Base-by-base conservation (phyloP, 2,797 vertebrate species). In the Cottoperca gobio region DNA sequence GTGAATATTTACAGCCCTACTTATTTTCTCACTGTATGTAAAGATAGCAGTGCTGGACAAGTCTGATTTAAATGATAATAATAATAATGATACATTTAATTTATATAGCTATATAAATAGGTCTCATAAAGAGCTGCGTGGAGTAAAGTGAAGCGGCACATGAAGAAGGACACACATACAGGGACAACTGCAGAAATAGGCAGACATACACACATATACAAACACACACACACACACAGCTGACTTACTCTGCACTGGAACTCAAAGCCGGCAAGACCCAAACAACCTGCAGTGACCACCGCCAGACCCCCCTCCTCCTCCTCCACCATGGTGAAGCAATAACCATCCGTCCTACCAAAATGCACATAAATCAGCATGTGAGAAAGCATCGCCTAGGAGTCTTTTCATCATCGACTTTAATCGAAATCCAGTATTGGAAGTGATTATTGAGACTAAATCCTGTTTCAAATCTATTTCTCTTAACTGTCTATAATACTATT, bases 291-390 rank as follows among this genome's bases (percentile, higher is more conserved):
- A 6, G 96, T 97, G 70, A 96, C 85, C 2, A 96, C 87, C 8
- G 95, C 95, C 73, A 94, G 89, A 14, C 97, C 96, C 0, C 95
- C 95, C 28, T 99, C 97, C 71, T 98, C 96, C 86, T 99, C 96
- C 91, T 97, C 96, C 90, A 98, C 96, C 94, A 99, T 99, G 23
- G 97, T 97, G 93, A 99, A 99, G 92, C 98, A 99, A 82, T 96
- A 97, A 50, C 98, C 98, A 70, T 99, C 95, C 8, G 98, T 99
- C 92, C 98, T 99, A 81, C 31, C 37, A 48, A 78, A 76, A 77
- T 14, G 78, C n/a, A 86, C 19, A 66, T 2, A 66, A 59, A 70
- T 9, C 28, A 50, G 23, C 43, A 57, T 3, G 23, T 64, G 8
- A 55, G 23, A 26, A 8, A 61, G 58, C 52, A 39, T 5, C 0